Base-by-base conservation (phyloP, 2,113 vertebrate genomes). In the Pangasianodon gigas region DNA sequence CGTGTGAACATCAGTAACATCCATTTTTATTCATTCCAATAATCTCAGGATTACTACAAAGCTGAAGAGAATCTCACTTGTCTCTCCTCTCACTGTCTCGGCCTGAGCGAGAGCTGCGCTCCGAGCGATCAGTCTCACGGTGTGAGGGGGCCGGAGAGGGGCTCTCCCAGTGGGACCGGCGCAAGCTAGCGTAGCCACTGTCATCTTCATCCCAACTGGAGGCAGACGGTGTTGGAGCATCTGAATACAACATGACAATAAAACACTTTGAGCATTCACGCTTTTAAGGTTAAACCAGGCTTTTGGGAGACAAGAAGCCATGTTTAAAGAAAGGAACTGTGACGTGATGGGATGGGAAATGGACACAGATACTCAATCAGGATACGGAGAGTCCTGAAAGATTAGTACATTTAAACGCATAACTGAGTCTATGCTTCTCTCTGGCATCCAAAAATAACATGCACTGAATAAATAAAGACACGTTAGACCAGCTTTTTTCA, bases 131-230 rank as follows among this genome's bases (percentile, higher is more conserved):
- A 0, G 94, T 94, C 77, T 99, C 98, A 89, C 94, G 95, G 75
- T 83, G 94, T n/a, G 98, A 99, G 7, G 96, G 97, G 0, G 95
- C 86, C 0, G 98, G 98, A 10, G 98, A 99, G 0, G 98, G 98
- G 1, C 97, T 98, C 80, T 99, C 98, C 98, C 98, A 99, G 87
- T 99, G 98, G 0, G 98, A 99, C 88, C 97, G 97, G 21, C 96
- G 96, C 0, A 96, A 93, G 14, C 94, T 96, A 85, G 93, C 91
- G 92, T 90, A 98, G 71, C 97, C 96, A 11, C 96, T 94, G 81
- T 99, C 98, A 24, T 99, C 98, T 83, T 99, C 98, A 62, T 99
- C 98, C 98, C 98, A 99, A 92, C 97, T 96, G 14, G 98, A 99
- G 87, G 97, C 96, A 3, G 98, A 99, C 0, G 98, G 98, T 0